Evolutionary conservation across 2,113 vertebrate genomes (phyloP).

Genomic region (Lepus americanus): DNA sequence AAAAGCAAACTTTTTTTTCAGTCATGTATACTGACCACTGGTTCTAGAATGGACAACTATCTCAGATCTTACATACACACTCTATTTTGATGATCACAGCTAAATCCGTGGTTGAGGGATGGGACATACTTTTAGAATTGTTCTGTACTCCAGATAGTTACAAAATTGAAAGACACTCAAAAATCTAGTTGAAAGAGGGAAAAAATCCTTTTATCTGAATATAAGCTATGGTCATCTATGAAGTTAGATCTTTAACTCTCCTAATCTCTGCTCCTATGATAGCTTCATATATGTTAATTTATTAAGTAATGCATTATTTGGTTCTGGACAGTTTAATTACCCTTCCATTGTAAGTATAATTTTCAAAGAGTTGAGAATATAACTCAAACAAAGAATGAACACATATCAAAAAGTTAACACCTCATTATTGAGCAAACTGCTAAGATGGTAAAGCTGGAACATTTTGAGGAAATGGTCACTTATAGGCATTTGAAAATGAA

Average conservation of each 20-base stretch:
- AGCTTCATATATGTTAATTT: not conserved
- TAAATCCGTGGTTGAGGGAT: not conserved
- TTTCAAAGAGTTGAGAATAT: constrained; percentile 51
- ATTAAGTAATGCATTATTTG: not conserved
- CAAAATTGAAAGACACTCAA: not conserved
- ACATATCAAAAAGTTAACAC: not conserved
- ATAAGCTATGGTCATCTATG: not conserved
- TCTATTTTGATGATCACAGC: not conserved
- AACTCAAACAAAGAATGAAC: constrained; percentile 4
- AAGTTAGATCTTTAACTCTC: not conserved
- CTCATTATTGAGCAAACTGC: constrained; percentile 20
- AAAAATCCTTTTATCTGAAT: not conserved
- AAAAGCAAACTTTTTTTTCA: not conserved
- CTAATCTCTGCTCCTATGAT: not conserved
- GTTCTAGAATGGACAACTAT: not conserved
- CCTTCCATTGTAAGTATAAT: not conserved
- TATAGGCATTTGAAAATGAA: constrained; percentile 3
- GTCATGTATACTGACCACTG: not conserved
- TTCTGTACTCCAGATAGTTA: not conserved
- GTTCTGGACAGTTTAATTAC: not conserved
- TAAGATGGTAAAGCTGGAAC: constrained; percentile 11
- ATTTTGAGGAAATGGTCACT: not conserved
- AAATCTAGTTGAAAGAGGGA: not conserved
- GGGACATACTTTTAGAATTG: not conserved
- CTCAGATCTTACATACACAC: not conserved